Base-by-base conservation (phyloP, 2,888 invertebrate species). In the Gryllus longicercus region DNA sequence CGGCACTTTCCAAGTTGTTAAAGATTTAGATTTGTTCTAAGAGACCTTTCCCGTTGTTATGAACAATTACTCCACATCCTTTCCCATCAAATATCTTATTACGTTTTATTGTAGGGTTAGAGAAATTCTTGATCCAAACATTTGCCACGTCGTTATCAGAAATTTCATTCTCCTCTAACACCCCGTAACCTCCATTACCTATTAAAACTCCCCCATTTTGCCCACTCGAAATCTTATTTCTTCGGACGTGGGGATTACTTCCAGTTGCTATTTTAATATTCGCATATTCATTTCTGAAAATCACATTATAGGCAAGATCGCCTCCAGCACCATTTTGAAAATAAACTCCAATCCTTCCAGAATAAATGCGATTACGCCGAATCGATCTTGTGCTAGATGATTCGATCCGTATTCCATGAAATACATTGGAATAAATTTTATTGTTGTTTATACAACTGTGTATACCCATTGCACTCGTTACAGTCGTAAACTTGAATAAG, bases 131-230 rank as follows among this genome's bases (percentile, higher is more conserved):
- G 84, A 99, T 99, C 99, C 99, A 99, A 81, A 99, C 98, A 80
- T 99, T 99, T 80, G 99, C 99, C 99, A 99, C 99, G 84, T 99
- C 99, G 88, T 99, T 99, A 88, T 99, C 99, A 88, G 99, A 99
- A 86, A 99, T 99, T 89, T 99, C 98, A 88, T 98, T 98, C 88
- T 97, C 96, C 88, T 98, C 98, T 80, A 99, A 90, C 84, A 98
- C 90, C 21, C 99, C 98, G 77, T 98, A 90, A n/a, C 99, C 99
- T 80, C 98, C 97, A 87, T 99, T 99, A 88, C 99, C 99, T 77
- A 99, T 99, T 82, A 99, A 91, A 79, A 99, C 98, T 51, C 99
- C 99, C 74, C 99, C 99, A 86, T 99, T 99, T 88, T 99, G 99
- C 0, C 99, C 99, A 80, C 99, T 99, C 99, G 99, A 99, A 85